These are phyloP conservation scores for Drosophila algonquin DNA, from an alignment of 2,888 invertebrate genomes.

Conservation along the genomic window DNA sequence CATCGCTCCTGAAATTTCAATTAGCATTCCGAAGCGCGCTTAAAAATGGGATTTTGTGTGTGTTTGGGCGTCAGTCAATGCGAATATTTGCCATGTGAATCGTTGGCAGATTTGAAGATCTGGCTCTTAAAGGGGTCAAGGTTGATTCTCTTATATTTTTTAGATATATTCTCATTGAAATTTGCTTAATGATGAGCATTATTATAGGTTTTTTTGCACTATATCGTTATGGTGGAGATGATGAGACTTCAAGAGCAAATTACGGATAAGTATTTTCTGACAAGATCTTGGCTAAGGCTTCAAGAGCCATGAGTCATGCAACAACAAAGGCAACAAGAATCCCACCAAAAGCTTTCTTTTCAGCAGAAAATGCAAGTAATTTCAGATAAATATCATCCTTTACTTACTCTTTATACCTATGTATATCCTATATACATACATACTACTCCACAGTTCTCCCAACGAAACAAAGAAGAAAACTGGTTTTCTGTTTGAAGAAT, in stretches of 20 bases:
- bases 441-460: not conserved
- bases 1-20: constrained; percentile 45
- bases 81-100: not conserved
- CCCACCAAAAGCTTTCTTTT: not conserved
- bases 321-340: not conserved
- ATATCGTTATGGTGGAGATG: not conserved
- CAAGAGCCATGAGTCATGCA: not conserved
- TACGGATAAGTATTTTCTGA: not conserved
- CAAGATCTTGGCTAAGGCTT: not conserved
- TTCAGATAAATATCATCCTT: not conserved
- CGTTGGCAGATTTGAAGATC: constrained; percentile 2
- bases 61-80: constrained; percentile 32
- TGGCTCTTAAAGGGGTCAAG: not conserved
- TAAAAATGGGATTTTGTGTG: constrained; percentile 5
- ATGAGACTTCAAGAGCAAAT: not conserved
- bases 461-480: not conserved
- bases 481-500: not conserved
- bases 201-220: not conserved
- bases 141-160: not conserved
- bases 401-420: not conserved
- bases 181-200: not conserved
- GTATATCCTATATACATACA: not conserved
- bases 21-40: constrained; percentile 20
- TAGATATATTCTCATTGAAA: not conserved
- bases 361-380: not conserved